phyloP scores from a whole-genome alignment of 1,140 invertebrate species.

The Drosophila azteca region DNA sequence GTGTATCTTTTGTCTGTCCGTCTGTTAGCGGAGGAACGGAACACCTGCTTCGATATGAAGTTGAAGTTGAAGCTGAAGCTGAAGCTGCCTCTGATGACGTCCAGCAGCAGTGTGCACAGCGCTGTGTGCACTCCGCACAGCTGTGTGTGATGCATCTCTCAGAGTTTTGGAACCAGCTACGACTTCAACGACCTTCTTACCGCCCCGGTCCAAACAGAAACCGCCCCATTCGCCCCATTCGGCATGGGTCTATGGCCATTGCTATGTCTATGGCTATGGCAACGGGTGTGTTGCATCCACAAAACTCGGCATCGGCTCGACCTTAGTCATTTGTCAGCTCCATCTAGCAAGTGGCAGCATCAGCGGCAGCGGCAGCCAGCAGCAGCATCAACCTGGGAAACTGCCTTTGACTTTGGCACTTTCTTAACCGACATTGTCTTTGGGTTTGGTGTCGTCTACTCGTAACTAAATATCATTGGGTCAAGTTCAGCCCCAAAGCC shows the following conservation, averaged over 20 bases:
- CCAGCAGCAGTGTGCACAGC: no score
- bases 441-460: conserved; percentile 18
- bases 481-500: conserved; percentile 60
- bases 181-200: conserved; percentile 72
- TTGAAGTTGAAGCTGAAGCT: conserved; percentile 28
- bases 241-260: conserved; percentile 1
- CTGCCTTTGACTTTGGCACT: conserved; percentile 53
- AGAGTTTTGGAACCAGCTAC: conserved; percentile 37
- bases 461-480: conserved; percentile 80
- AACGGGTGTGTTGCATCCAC: conserved; percentile 47
- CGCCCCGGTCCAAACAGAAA: conserved; percentile 72
- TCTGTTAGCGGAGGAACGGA: conserved; percentile 62
- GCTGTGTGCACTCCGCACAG: conserved; percentile 15
- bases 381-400: conserved; percentile 28
- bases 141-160: conserved; percentile 42
- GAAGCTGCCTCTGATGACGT: conserved; percentile 17
- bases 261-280: conserved; percentile 14
- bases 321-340: conserved; percentile 80
- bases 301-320: conserved; percentile 47
- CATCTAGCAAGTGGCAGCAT: conserved; percentile 51
- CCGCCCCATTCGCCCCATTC: conserved; percentile 56
- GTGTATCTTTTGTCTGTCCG: conserved; percentile 62
- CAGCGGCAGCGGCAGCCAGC: conserved; percentile 9
- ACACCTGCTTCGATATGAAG: conserved; percentile 69
- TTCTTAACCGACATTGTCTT: conserved; percentile 57